Conservation (phyloP, 2,113 vertebrate species). For the Tragulus kanchil region DNA sequence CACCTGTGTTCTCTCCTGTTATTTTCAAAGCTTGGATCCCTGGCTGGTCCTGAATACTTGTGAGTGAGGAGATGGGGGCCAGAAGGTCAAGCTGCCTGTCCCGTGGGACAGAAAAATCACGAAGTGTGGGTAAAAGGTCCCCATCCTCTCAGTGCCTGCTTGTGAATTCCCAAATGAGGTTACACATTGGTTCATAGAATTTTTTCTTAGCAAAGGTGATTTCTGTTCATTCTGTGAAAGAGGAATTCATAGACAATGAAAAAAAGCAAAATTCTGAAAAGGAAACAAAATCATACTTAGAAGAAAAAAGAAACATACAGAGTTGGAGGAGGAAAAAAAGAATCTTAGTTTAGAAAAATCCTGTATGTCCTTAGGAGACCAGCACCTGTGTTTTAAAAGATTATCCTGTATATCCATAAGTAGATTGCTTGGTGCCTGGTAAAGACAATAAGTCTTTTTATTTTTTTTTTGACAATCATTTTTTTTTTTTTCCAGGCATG, state of each 20-base stretch:
- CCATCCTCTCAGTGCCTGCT: background rate
- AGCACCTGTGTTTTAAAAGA: constrained; percentile 10
- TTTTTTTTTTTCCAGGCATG: background rate
- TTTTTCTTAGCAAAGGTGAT: constrained; percentile 43
- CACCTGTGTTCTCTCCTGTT: constrained; percentile 87
- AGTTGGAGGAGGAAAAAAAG: constrained; percentile 20
- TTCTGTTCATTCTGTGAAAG: constrained; percentile 63
- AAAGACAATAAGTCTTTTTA: background rate
- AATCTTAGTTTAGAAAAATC: constrained; percentile 25
- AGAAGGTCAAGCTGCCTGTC: constrained; percentile 63
- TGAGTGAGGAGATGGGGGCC: constrained; percentile 68
- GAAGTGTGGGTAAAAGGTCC: constrained; percentile 38
- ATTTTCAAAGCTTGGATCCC: constrained; percentile 84
- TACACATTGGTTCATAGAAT: background rate
- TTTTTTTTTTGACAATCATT: background rate
- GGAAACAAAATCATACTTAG: constrained; percentile 25
- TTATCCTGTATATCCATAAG: constrained; percentile 24
- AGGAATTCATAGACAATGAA: constrained; percentile 33
- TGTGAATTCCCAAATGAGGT: background rate
- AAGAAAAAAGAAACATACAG: background rate
- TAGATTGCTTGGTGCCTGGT: constrained; percentile 50
- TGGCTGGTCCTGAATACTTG: constrained; percentile 54
- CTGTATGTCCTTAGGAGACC: background rate
- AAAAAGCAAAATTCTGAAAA: constrained; percentile 36
- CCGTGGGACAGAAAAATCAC: constrained; percentile 24